These are phyloP conservation scores for Rhopalosiphum nymphaeae DNA, from an alignment of 2,888 invertebrate genomes.

Conservation along the genomic window DNA sequence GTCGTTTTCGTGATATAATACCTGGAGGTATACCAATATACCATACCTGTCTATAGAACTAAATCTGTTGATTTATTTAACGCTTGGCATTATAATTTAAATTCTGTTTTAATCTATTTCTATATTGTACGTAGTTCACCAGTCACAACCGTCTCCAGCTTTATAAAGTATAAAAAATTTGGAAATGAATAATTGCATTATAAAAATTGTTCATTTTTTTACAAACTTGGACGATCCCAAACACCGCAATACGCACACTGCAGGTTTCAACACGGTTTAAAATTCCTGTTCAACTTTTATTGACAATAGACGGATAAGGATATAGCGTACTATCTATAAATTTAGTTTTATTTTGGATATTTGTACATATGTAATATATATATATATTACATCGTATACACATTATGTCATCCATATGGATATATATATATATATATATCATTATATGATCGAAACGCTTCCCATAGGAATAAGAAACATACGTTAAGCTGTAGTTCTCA, in stretches of 20 bases:
- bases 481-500: not conserved
- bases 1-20: not conserved
- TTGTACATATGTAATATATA: not conserved
- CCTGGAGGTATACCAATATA: not conserved
- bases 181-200: not conserved
- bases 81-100: not conserved
- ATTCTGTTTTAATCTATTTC: not conserved
- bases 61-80: not conserved
- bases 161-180: not conserved
- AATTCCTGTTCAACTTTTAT: not conserved
- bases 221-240: not conserved
- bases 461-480: not conserved
- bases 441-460: not conserved
- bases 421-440: too few species aligned
- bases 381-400: not conserved
- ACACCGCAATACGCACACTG: not conserved
- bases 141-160: not conserved
- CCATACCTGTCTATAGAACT: not conserved
- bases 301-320: not conserved
- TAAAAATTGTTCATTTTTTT: not conserved
- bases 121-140: not conserved
- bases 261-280: not conserved
- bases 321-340: not conserved
- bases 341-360: not conserved
- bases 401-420: not conserved